phyloP scores from a whole-genome alignment of 2,888 invertebrate species.

The Sinelater perroti region DNA sequence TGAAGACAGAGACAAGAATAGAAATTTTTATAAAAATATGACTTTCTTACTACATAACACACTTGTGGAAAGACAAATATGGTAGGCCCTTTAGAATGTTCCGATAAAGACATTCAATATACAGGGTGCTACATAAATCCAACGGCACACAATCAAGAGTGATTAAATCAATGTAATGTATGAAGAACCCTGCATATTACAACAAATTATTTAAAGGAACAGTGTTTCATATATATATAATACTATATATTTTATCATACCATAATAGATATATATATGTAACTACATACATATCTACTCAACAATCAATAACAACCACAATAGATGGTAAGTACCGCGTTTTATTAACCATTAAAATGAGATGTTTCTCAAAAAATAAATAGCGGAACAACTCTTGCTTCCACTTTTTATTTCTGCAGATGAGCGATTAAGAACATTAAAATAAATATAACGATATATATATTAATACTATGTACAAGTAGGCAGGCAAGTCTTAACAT shows the following conservation, averaged over 20 bases:
- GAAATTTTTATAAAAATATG: constrained; percentile 49
- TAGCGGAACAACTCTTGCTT: constrained; percentile 14
- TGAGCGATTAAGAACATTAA: constrained; percentile 9
- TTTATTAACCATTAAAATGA: constrained; percentile 24
- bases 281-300: constrained; percentile 39
- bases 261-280: constrained; percentile 24
- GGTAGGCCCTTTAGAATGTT: constrained; percentile 51
- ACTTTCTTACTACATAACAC: constrained; percentile 46
- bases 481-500: constrained; percentile 34
- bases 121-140: constrained; percentile 23
- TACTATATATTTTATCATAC: constrained; percentile 22
- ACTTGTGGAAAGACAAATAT: constrained; percentile 53
- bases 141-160: constrained; percentile 4
- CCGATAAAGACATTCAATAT: constrained; percentile 25
- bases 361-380: constrained; percentile 9
- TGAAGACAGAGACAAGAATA: constrained; percentile 32
- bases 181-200: constrained; percentile 21
- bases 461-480: constrained; percentile 30
- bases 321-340: constrained; percentile 28
- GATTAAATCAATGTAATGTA: constrained; percentile 1
- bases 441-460: constrained; percentile 10
- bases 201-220: constrained; percentile 30
- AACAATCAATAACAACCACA: constrained; percentile 49
- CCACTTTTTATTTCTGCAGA: constrained; percentile 13
- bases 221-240: constrained; percentile 24